A percentile compares a stretch with the other conserved stretches of the same genome.
phyloP scores from a whole-genome alignment of 2,113 vertebrate genomes.

The Heloderma charlesbogerti region DNA sequence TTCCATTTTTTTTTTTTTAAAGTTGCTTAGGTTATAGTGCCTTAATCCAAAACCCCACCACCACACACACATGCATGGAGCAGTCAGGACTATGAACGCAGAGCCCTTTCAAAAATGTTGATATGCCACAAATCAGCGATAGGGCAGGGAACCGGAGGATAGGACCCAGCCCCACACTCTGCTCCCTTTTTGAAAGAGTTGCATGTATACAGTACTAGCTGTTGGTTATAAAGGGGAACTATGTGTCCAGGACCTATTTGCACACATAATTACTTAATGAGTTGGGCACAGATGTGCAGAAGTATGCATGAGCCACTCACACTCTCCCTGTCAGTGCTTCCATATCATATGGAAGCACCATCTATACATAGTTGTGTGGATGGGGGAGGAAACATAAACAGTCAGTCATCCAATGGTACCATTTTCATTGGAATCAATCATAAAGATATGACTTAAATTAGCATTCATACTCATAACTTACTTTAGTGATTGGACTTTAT shows the following conservation, averaged over 20 bases:
- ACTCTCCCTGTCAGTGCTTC: neutral
- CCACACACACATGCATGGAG: too few relatives aligned
- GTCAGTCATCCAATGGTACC: neutral
- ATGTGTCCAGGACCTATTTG: too few relatives aligned
- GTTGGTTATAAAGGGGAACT: neutral
- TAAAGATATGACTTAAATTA: too few relatives aligned
- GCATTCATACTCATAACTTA: too few relatives aligned
- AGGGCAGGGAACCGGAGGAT: too few relatives aligned
- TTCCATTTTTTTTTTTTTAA: too few relatives aligned
- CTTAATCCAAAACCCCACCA: too few relatives aligned
- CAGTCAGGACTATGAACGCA: too few relatives aligned
- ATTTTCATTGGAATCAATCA: neutral
- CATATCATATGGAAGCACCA: neutral
- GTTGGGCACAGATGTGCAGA: neutral
- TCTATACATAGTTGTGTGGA: neutral
- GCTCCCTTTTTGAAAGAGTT: neutral
- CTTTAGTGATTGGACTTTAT: constrained; percentile 29
- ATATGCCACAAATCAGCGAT: too few relatives aligned
- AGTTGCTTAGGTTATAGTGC: too few relatives aligned
- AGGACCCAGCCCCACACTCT: too few relatives aligned
- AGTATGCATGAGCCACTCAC: neutral
- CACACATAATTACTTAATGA: neutral
- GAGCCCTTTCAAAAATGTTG: too few relatives aligned
- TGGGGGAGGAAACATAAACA: neutral
- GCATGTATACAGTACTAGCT: neutral